Base-by-base conservation (phyloP, 2,888 invertebrate genomes). In the Thyatira batis region DNA sequence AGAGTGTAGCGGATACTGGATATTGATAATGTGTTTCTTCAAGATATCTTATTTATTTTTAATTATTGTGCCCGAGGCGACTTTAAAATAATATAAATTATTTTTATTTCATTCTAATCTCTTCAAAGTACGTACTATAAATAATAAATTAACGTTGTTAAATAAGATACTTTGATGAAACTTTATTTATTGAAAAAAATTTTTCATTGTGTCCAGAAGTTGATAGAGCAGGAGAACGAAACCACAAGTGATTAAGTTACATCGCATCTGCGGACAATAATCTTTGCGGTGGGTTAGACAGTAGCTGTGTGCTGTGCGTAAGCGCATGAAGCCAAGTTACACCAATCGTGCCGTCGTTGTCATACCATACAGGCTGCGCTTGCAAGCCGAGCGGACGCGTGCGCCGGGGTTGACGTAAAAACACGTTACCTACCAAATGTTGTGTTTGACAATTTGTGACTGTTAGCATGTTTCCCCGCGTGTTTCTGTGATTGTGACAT, bases 341-440 rank as follows among this genome's bases (percentile, higher is more conserved):
- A 58, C 54, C 59, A 50, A 17, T 8, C 39, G 39, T 39, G 27
- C 60, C 45, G 23, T 52, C 63, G 58, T 60, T 17, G 39, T 39
- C 39, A 39, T 39, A n/a, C 39, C 73, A 80, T 74, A 77, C 77
- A 82, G 82, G 82, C 78, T 81, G 80, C 78, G 87, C 80, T 73
- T 64, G 69, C 77, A 78, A 68, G 68, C 75, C 68, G 69, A 68
- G 67, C 79, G 76, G 86, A 84, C 87, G 89, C 39, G 39, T 39
- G 39, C 17, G 39, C 39, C 39, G 13, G 39, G 13, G 39, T 39
- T 39, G n/a, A 39, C 39, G 17, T 39, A 39, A 39, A 17, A 30
- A 13, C 6, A 23, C 45, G 23, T 45, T 23, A 39, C 39, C 39
- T 39, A 39, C 13, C 33, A 33, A 23, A 33, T 39, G 39, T 33